Evolutionary conservation across 2,888 invertebrate genomes (phyloP), one percentile per base, ranked within the genome.

Genomic region (Netelia inedita): DNA sequence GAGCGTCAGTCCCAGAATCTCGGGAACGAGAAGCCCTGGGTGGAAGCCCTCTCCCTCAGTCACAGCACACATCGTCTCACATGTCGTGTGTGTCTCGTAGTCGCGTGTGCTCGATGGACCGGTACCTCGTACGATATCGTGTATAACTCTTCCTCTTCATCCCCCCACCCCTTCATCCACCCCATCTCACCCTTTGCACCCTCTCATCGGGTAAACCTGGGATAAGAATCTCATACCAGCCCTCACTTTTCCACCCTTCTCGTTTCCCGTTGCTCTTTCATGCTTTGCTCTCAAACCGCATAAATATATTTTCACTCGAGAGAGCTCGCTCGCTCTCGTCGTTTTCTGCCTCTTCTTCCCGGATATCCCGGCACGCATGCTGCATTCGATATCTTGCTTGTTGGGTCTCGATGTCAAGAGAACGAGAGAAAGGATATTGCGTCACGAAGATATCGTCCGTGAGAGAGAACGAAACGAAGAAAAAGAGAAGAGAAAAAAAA

Each of bases 31-130:
- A 35, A 35, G 35, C 53, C 71, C 55, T 65, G 76, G n/a, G 46
- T n/a, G 28, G 69, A 43, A 59, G 50, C 55, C 14, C 35, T 55
- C 63, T n/a, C 46, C 69, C 75, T 79, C 69, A 61, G 41, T 69
- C 53, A 61, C 2, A 11, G 46, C 69, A 71, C 21, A 61, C 35
- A 46, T 69, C 59, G 35, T 69, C 8, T 6, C 0, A 6, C 53
- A 69, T 69, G 50, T 28, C 21, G 35, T 68, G 46, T 59, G 59
- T 50, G 71, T 50, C 65, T 72, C 80, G 66, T 76, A 55, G 80
- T 80, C 80, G 83, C 83, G 83, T 83, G 80, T 80, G 61, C 80
- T 80, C 83, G 83, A 76, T 83, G 75, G 75, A 80, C 83, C 83
- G 83, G 72, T 50, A 76, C 61, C 65, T 75, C 35, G 83, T 72